Evolutionary conservation across 2,888 invertebrate genomes (phyloP), one percentile per base, ranked within the genome.

Genomic region (Coremacera marginata): DNA sequence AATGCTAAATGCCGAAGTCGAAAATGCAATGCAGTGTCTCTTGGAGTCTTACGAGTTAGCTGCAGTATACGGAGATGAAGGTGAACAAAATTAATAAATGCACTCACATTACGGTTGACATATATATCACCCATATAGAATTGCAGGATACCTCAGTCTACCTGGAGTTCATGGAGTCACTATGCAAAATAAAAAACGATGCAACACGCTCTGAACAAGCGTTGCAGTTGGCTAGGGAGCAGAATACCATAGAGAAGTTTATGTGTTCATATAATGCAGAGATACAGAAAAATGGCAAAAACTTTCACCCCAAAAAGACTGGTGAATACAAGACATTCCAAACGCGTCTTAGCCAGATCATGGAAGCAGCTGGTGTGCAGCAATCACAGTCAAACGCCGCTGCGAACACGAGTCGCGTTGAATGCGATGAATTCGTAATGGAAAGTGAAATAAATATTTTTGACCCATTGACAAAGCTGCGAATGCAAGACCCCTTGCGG

Each of bases 381-480:
- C 75, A 78, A 11, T 70, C 62, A 8, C 62, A 68, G 1, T 60
- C 16, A n/a, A 62, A 49, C 9, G 67, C 55, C 0, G 72, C 76
- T 9, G 16, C 16, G 14, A 67, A 75, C 16, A 75, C 75, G 1
- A 78, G 76, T 27, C 80, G 81, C 7, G 70, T 82, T 2, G 82
- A 82, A 55, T 76, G 79, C 19, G 86, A 83, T 25, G 84, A 83
- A 68, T 80, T 83, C 34, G 80, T 80, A 52, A 85, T 86, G 83
- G 83, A 84, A 27, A 81, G 82, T 22, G 82, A 82, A 70, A 78
- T 86, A 2, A 83, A 84, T 9, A 82, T 91, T 89, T 86, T 90
- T 82, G 91, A 91, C 85, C 91, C 91, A 2, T 88, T 91, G 70
- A 91, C 91, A 2, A 91, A 91, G 83, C 89, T 85, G 37, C 88